These are phyloP conservation scores for Hystrix brachyura DNA, from an alignment of 2,113 vertebrate genomes.

Conservation along the genomic window DNA sequence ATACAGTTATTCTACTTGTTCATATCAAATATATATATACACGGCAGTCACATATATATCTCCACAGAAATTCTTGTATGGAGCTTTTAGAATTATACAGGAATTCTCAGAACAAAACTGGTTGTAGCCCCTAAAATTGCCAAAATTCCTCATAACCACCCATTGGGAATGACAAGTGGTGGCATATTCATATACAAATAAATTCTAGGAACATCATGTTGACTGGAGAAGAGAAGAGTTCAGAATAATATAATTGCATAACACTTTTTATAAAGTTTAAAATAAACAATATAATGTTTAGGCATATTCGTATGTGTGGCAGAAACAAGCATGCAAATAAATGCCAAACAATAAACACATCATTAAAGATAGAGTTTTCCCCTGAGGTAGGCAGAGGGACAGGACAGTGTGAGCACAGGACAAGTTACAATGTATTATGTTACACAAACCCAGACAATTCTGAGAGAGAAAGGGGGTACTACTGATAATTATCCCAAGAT, in stretches of 20 bases:
- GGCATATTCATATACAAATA: neutral
- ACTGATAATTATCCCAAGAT: neutral
- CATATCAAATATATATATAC: neutral
- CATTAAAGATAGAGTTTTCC: neutral
- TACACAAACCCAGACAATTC: neutral
- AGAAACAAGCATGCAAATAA: neutral
- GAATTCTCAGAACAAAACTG: neutral
- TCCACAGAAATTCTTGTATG: neutral
- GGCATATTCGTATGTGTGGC: neutral
- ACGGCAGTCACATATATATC: neutral
- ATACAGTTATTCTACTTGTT: neutral
- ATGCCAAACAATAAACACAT: neutral
- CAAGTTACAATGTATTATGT: neutral
- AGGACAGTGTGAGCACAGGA: neutral
- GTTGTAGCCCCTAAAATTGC: neutral
- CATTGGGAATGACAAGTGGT: neutral
- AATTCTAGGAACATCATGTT: neutral
- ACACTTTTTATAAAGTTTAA: neutral
- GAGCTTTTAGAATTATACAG: neutral
- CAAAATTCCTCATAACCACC: neutral
- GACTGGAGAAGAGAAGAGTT: neutral
- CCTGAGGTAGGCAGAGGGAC: neutral
- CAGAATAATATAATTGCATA: neutral
- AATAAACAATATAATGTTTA: neutral
- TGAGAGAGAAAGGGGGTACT: neutral